Percentiles rank a stretch among this genome's conserved stretches.
Conservation (phyloP, 2,113 vertebrate genomes). For the Chaetorhynchus papuensis region DNA sequence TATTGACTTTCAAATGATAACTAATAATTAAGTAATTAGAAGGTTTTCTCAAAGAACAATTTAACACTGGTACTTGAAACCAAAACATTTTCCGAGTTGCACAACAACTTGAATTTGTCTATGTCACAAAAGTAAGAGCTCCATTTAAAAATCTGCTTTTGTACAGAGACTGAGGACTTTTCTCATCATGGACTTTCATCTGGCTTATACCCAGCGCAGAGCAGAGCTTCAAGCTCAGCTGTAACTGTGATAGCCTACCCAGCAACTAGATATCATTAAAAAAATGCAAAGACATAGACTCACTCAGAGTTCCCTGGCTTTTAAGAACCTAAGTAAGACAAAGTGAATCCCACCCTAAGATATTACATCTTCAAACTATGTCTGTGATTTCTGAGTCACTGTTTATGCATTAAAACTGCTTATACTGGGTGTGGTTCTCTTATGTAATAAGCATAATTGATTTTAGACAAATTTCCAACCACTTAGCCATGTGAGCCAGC, state of each 20-base stretch:
- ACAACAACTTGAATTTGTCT: neutral
- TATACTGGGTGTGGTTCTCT: slow-evolving; percentile 57
- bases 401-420: slow-evolving; percentile 24
- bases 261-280: neutral
- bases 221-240: neutral
- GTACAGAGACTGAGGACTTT: neutral
- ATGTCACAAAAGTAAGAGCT: neutral
- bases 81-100: neutral
- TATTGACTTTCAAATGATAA: neutral
- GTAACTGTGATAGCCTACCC: neutral
- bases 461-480: slow-evolving; percentile 43
- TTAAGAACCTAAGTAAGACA: neutral
- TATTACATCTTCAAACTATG: neutral
- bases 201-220: neutral
- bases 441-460: slow-evolving; percentile 43
- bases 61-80: neutral
- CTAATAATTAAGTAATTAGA: slow-evolving; percentile 42
- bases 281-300: neutral
- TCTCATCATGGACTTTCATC: neutral
- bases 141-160: neutral
- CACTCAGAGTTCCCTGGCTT: neutral
- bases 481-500: neutral
- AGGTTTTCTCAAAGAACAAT: neutral
- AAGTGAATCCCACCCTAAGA: neutral
- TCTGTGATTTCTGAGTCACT: slow-evolving; percentile 12